Percentiles rank a stretch among this genome's conserved stretches.
Evolutionary conservation across 2,888 invertebrate genomes (phyloP).

Genomic region (Operophtera brumata): DNA sequence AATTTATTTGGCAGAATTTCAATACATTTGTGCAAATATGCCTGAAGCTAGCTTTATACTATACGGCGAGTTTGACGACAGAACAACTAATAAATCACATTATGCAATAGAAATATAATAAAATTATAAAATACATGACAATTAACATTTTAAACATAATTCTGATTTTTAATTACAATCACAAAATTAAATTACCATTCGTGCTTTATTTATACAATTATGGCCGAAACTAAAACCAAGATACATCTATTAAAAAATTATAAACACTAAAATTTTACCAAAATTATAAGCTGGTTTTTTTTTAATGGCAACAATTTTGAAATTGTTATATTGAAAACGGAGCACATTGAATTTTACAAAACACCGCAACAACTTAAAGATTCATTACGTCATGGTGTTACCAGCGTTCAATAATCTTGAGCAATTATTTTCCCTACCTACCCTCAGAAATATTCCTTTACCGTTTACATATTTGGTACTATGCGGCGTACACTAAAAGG

Average conservation of each 20-base stretch:
- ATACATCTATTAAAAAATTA: background rate
- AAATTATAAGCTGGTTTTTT: background rate
- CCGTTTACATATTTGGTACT: conserved; percentile 2
- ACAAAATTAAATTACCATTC: conserved; percentile 12
- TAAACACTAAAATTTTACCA: background rate
- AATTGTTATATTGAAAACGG: conserved; percentile 2
- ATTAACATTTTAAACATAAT: background rate
- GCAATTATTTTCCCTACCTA: conserved; percentile 38
- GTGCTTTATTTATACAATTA: conserved; percentile 36
- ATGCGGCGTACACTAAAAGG: conserved; percentile 11
- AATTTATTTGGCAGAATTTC: no score
- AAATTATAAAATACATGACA: conserved; percentile 25
- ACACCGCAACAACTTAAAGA: conserved; percentile 8
- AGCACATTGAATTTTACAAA: conserved; percentile 7
- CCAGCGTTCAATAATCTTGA: conserved; percentile 37
- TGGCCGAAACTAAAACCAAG: conserved; percentile 36
- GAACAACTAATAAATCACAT: conserved; percentile 35
- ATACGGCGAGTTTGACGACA: no score
- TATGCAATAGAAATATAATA: conserved; percentile 32
- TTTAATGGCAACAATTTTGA: conserved; percentile 14
- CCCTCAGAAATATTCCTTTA: conserved; percentile 15
- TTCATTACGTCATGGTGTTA: conserved; percentile 28
- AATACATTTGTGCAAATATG: background rate
- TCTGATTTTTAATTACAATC: background rate
- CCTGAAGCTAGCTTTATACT: background rate